Evolutionary conservation across 1,140 invertebrate genomes (phyloP).

Genomic region (Drosophila quadrilineata): DNA sequence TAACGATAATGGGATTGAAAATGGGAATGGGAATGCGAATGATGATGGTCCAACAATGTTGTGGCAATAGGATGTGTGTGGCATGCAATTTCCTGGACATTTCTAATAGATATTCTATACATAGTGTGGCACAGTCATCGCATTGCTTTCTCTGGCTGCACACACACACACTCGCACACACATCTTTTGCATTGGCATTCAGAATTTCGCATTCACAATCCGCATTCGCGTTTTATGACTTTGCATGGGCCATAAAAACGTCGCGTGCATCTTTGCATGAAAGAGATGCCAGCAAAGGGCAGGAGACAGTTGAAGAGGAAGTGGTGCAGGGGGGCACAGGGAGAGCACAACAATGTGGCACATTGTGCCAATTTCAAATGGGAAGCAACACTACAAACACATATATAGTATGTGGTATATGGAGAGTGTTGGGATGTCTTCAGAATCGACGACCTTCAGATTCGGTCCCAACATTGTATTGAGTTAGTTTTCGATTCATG

Average conservation of each 20-base stretch:
- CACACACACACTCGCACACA: neutral
- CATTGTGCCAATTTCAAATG: slow-evolving; percentile 35
- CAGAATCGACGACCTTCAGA: too few relatives aligned
- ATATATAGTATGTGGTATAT: neutral
- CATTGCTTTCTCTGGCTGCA: slow-evolving; percentile 1
- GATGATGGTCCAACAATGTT: slow-evolving; percentile 37
- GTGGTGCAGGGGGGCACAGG: neutral
- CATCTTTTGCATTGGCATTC: slow-evolving; percentile 3
- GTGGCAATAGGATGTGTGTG: neutral
- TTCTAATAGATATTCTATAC: slow-evolving; percentile 41
- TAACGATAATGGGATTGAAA: too few relatives aligned
- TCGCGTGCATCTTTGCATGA: slow-evolving; percentile 48
- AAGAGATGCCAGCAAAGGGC: too few relatives aligned
- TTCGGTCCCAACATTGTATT: too few relatives aligned
- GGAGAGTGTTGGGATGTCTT: too few relatives aligned
- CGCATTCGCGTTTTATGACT: slow-evolving; percentile 37
- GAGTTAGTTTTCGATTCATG: too few relatives aligned
- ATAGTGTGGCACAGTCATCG: slow-evolving; percentile 40
- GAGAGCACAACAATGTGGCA: slow-evolving; percentile 27
- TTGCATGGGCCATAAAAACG: slow-evolving; percentile 48
- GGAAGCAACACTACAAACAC: neutral
- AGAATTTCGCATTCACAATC: too few relatives aligned
- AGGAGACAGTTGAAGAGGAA: neutral
- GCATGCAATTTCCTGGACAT: slow-evolving; percentile 25
- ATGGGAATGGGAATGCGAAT: too few relatives aligned